Percentiles rank a stretch among this genome's conserved stretches.
Evolutionary conservation across 37 sponge, comb jelly and placozoan genomes (phyloP).

Genomic region (Theonella swinhoei): DNA sequence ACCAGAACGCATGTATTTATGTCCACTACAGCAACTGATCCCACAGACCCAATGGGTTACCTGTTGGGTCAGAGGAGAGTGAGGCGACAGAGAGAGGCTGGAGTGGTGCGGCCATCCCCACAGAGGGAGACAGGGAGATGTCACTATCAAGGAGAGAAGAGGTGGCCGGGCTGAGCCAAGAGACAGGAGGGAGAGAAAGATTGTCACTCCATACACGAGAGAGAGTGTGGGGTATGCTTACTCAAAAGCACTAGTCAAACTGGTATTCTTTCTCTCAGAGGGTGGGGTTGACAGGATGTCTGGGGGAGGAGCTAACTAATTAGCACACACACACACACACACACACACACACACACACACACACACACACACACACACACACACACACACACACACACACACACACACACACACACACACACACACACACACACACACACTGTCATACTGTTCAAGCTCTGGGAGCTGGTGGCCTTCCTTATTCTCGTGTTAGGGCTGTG

Average conservation of each 20-base stretch:
- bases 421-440: no score
- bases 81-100: conserved; percentile 6
- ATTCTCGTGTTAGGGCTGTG: conserved; percentile 6
- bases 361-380: no score
- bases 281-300: no score
- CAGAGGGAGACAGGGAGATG: not conserved
- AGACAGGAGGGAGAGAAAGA: not conserved
- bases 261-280: not conserved
- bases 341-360: no score
- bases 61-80: not conserved
- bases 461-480: conserved; percentile 47
- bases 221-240: not conserved
- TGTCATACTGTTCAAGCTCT: conserved; percentile 40
- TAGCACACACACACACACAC: no score
- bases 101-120: not conserved
- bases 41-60: no score
- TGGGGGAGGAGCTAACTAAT: no score
- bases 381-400: no score
- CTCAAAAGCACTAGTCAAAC: not conserved
- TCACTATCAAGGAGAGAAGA: conserved; percentile 30
- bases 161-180: not conserved
- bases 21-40: no score
- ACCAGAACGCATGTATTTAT: no score
- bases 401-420: no score
- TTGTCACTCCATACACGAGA: not conserved